Evolutionary conservation across 2,888 invertebrate genomes (phyloP).

Genomic region (Quadriops clusia): DNA sequence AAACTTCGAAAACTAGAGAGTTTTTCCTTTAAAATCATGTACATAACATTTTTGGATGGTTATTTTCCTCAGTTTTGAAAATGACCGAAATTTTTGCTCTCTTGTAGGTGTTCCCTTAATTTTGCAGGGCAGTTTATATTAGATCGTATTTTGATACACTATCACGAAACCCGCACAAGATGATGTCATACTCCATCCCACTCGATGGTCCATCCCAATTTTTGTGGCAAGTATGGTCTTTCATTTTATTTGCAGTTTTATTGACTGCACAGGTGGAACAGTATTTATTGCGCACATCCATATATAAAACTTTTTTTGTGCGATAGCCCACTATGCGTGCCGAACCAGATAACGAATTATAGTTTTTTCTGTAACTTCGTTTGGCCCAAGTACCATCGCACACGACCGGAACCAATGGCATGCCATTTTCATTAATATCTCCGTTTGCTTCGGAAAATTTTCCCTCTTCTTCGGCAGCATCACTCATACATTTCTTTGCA

Average conservation of each 20-base stretch:
- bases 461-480: conserved; percentile 8
- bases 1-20: too few species aligned
- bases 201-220: conserved; percentile 21
- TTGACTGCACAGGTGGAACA: conserved; percentile 19
- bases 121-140: conserved; percentile 12
- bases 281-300: conserved; percentile 22
- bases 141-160: conserved; percentile 14
- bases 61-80: too few species aligned
- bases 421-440: conserved; percentile 4
- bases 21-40: too few species aligned
- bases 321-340: conserved; percentile 7
- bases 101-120: conserved; percentile 17
- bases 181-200: conserved; percentile 12
- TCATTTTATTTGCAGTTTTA: conserved; percentile 8
- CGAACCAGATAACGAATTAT: conserved; percentile 10
- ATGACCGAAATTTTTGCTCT: too few species aligned
- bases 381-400: conserved; percentile 9
- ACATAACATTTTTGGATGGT: too few species aligned
- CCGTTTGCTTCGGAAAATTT: conserved; percentile 4
- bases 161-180: conserved; percentile 14
- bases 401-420: too few species aligned
- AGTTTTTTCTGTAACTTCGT: conserved; percentile 6
- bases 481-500: too few species aligned
- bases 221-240: conserved; percentile 19
- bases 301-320: conserved; percentile 19